Conservation (phyloP, 1,140 invertebrate species). For the Episyrphus balteatus region DNA sequence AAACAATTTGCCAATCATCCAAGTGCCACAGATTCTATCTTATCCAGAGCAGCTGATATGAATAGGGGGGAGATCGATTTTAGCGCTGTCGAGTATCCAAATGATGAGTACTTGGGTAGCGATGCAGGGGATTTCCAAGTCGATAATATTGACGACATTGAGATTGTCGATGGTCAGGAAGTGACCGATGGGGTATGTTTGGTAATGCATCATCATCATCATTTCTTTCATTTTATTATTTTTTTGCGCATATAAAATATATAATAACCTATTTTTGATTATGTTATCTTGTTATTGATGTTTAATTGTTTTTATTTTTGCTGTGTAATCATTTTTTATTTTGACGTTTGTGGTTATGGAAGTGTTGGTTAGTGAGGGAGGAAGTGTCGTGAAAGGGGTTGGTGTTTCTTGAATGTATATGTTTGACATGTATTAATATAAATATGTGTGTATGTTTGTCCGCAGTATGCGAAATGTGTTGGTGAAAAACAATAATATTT, state of each 20-base stretch:
- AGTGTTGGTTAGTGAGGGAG: too few species aligned
- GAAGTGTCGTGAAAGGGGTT: too few species aligned
- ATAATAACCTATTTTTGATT: not conserved
- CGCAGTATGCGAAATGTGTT: too few species aligned
- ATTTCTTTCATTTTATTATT: not conserved
- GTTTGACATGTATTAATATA: too few species aligned
- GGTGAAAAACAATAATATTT: too few species aligned
- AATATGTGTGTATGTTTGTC: too few species aligned
- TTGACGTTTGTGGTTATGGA: too few species aligned
- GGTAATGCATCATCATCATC: not conserved
- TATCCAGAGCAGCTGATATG: not conserved
- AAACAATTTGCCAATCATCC: not conserved
- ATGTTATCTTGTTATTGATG: too few species aligned
- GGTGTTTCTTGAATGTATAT: too few species aligned
- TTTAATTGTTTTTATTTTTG: too few species aligned
- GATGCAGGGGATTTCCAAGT: not conserved
- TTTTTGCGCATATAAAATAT: not conserved
- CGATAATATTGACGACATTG: slow-evolving; percentile 16
- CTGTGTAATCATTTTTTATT: too few species aligned
- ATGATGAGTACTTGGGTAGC: too few species aligned
- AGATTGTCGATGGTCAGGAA: slow-evolving; percentile 20
- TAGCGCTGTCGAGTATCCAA: slow-evolving; percentile 23
- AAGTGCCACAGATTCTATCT: not conserved
- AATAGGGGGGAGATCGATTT: slow-evolving; percentile 19
- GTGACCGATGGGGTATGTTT: slow-evolving; percentile 14